Percentiles rank a stretch among this genome's conserved stretches.
Evolutionary conservation across 2,888 invertebrate species (phyloP).

Genomic region (Artemia sinica): DNA sequence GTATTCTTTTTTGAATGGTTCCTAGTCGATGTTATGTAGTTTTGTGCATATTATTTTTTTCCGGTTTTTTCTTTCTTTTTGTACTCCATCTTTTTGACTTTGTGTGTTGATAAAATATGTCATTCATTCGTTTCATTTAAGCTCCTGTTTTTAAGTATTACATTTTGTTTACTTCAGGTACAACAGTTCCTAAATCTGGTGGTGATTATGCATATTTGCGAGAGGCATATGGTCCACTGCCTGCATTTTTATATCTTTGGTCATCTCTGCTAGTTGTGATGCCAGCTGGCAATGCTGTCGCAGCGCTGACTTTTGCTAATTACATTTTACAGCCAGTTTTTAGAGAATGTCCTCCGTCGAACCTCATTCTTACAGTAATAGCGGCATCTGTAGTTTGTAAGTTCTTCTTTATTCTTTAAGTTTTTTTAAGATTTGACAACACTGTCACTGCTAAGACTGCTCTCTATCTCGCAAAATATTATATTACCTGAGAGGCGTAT

Average conservation of each 20-base stretch:
- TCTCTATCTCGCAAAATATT: no score
- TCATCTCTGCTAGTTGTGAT: constrained; percentile 35
- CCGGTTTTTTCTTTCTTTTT: no score
- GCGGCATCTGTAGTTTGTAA: constrained; percentile 49
- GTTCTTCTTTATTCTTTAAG: neutral
- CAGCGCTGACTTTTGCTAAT: constrained; percentile 36
- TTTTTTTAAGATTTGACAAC: no score
- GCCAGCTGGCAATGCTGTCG: constrained; percentile 43
- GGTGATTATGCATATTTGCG: constrained; percentile 40
- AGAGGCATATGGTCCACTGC: constrained; percentile 36
- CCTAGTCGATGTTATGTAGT: no score
- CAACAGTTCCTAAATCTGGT: constrained; percentile 36
- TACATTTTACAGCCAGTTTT: constrained; percentile 35
- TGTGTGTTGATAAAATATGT: no score
- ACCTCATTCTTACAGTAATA: constrained; percentile 26
- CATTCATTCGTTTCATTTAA: no score
- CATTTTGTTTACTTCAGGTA: constrained; percentile 25
- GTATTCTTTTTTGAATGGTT: no score
- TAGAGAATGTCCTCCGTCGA: constrained; percentile 30
- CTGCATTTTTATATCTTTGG: constrained; percentile 39
- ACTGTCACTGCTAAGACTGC: no score
- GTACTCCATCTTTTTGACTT: no score
- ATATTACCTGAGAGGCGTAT: no score
- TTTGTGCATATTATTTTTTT: no score
- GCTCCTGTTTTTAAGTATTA: no score